Percentiles rank a stretch among this genome's conserved stretches.
phyloP scores from a whole-genome alignment of 2,888 invertebrate species.

The Carabus problematicus region DNA sequence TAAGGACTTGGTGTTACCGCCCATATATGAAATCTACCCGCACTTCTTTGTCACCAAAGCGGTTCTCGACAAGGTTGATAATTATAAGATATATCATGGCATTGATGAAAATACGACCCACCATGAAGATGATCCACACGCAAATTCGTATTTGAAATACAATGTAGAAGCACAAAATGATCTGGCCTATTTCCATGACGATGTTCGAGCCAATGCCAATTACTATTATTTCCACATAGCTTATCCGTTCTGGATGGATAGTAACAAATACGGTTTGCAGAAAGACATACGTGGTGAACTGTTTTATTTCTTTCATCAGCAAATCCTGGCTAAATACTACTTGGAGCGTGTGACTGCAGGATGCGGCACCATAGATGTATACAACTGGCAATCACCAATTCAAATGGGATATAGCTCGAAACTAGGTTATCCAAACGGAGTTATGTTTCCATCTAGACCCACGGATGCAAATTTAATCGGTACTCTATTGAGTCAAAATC shows the following conservation, averaged over 20 bases:
- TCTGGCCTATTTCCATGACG: constrained; percentile 76
- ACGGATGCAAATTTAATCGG: constrained; percentile 62
- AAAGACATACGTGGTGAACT: constrained; percentile 70
- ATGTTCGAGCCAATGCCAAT: constrained; percentile 70
- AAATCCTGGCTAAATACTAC: constrained; percentile 75
- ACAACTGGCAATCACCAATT: constrained; percentile 63
- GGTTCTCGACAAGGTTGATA: constrained; percentile 70
- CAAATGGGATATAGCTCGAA: constrained; percentile 70
- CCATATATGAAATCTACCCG: constrained; percentile 76
- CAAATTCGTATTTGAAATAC: constrained; percentile 71
- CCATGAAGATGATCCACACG: constrained; percentile 60
- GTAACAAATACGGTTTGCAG: constrained; percentile 61
- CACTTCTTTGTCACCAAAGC: constrained; percentile 74
- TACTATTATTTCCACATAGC: constrained; percentile 69
- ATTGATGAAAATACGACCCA: constrained; percentile 49
- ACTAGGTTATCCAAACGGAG: constrained; percentile 69
- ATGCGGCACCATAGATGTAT: constrained; percentile 68
- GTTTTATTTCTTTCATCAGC: constrained; percentile 71
- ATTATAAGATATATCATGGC: constrained; percentile 65
- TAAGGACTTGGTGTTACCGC: constrained; percentile 71
- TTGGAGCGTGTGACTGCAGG: constrained; percentile 77
- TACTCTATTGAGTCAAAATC: constrained; percentile 59
- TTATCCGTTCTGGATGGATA: constrained; percentile 71
- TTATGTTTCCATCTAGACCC: constrained; percentile 70
- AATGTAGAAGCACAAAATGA: constrained; percentile 65